Evolutionary conservation across 2,888 invertebrate genomes (phyloP), one percentile per base, ranked within the genome.

Genomic region (Catocala fraxini): DNA sequence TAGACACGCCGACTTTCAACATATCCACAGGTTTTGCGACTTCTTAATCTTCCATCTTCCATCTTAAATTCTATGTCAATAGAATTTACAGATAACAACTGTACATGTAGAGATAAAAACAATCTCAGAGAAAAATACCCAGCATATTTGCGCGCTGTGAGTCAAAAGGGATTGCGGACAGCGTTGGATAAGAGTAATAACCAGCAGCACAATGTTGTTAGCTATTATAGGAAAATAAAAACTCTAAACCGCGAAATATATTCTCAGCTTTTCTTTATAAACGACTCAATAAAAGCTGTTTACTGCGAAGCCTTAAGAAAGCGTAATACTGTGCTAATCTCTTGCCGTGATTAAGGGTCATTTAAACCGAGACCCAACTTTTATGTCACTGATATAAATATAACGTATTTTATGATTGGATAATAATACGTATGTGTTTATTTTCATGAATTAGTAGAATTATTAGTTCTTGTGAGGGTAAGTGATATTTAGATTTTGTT

Each of bases 361-460:
- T 78, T 80, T 64, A 56, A 59, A 51, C 52, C 48, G 41, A 61
- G 58, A 75, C 58, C 65, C 60, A 43, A 59, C 59, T 77, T 77
- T 78, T 72, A 79, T 70, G 70, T 52, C 58, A 57, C 11, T 47
- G 55, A 63, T 74, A 73, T 70, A 75, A 71, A 73, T 68, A 68
- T 63, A 62, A 64, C 68, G 46, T 63, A 43, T 55, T 75, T 72
- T 73, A 72, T 70, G 57, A 72, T 56, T 59, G 47, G 25, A 10
- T 56, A 56, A 48, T 54, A 59, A 53, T 60, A 39, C 15, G 12
- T 46, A 58, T 53, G 33, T 48, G 48, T 63, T 57, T 65, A 43
- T 73, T 70, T 60, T 42, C 34, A 33, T 33, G 34, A 59, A 64
- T 51, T 39, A 57, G n/a, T 45, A 46, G 12, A 12, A 46, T 6